Base-by-base conservation (phyloP, 2,113 vertebrate species). In the Todiramphus saurophagus region DNA sequence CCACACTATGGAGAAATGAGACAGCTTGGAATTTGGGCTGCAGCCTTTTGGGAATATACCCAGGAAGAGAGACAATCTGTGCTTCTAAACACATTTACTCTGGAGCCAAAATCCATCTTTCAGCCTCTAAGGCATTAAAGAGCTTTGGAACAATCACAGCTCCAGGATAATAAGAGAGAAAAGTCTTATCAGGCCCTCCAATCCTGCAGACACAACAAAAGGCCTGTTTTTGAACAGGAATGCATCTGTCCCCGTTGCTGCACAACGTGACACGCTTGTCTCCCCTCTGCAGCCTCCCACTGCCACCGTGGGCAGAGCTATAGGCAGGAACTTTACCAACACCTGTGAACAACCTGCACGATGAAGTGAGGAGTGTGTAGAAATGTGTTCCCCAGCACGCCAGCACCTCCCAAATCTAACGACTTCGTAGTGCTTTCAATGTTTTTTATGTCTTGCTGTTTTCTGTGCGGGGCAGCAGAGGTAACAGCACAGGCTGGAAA, bases 51-150 rank as follows among this genome's bases (percentile, higher is more conserved):
- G 93, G 92, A 96, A 95, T 48, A 93, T 27, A 93, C 70, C 90
- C 90, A 90, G 74, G 53, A 83, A 93, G 76, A 95, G 81, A 87
- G 67, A 93, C 83, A 96, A 96, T 91, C 94, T 93, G 94, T 79
- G 77, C 91, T 89, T 84, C 94, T 91, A 58, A 94, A 84, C 50
- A 85, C 74, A 55, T 79, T 55, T 60, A 50, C 19, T 91, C 86
- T 15, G 37, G 37, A 94, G 92, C 80, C 87, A 94, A 92, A 82
- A 2, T 20, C 50, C 87, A 78, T 92, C 66, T 89, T 73, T 70
- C 86, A 92, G 91, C 81, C 74, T 87, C 58, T 41, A 76, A 87
- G 83, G 80, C 77, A 92, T 39, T 76, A 73, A 87, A 93, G 81
- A 85, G 77, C 77, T 85, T 76, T 81, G 55, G 74, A 96, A 92